A percentile compares a stretch with the other conserved stretches of the same genome.
Evolutionary conservation across 1,140 invertebrate genomes (phyloP).

Genomic region (Copidosoma floridanum): DNA sequence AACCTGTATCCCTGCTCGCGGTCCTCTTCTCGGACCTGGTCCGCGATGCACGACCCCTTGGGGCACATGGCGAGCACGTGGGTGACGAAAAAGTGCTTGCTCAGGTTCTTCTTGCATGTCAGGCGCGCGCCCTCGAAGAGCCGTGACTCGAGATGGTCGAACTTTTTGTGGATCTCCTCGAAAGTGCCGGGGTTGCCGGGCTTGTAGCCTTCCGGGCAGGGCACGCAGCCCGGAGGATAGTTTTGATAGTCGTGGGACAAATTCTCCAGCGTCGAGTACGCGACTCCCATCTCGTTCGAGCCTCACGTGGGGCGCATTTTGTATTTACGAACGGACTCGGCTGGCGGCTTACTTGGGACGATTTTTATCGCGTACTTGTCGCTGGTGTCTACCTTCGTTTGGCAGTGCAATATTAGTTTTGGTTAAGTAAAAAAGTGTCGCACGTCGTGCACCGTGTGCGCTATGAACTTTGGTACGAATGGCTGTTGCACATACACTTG

Average conservation of each 20-base stretch:
- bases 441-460: no score
- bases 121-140: conserved; percentile 78
- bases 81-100: conserved; percentile 75
- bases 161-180: conserved; percentile 48
- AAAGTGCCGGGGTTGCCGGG: conserved; percentile 51
- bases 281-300: conserved; percentile 16
- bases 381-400: no score
- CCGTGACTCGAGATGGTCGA: conserved; percentile 68
- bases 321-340: no score
- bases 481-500: no score
- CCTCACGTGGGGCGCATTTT: no score
- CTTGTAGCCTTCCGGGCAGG: conserved; percentile 21
- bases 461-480: no score
- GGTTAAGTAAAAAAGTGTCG: no score
- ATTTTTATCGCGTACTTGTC: no score
- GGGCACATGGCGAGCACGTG: conserved; percentile 67
- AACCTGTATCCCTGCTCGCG: conserved; percentile 70
- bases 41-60: conserved; percentile 56
- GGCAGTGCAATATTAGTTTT: no score
- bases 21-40: background rate
- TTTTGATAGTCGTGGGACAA: background rate
- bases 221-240: conserved; percentile 11
- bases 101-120: conserved; percentile 71
- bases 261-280: background rate
- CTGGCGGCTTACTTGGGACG: no score